Percentiles rank a stretch among this genome's conserved stretches.
Evolutionary conservation across 2,888 invertebrate genomes (phyloP).

Genomic region (Pegoplata infirma): DNA sequence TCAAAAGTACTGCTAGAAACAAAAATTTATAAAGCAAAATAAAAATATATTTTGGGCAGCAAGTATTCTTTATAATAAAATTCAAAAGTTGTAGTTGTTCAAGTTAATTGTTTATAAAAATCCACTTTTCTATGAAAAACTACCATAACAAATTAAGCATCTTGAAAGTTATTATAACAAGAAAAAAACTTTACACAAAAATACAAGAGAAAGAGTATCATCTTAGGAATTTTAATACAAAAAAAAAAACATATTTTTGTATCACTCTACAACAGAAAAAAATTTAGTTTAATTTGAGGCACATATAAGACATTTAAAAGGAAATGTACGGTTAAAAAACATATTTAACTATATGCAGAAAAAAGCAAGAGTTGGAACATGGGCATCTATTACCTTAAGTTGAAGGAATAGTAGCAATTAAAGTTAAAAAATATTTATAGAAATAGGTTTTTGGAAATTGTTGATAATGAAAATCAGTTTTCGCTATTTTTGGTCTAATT

Average conservation of each 20-base stretch:
- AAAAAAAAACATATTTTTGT: neutral
- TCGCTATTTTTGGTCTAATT: too few species aligned
- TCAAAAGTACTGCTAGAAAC: too few species aligned
- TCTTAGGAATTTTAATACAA: neutral
- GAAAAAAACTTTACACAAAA: neutral
- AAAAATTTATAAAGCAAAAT: neutral
- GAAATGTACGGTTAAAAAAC: too few species aligned
- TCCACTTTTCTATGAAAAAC: conserved; percentile 19
- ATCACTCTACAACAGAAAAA: neutral
- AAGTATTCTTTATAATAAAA: conserved; percentile 8
- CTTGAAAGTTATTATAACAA: conserved; percentile 32
- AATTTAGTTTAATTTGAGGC: neutral
- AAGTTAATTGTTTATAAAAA: conserved; percentile 54
- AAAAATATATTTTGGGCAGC: neutral
- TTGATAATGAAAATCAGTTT: too few species aligned
- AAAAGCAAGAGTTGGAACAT: too few species aligned
- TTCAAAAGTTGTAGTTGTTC: conserved; percentile 17
- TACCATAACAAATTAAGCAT: conserved; percentile 42
- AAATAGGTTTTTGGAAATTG: too few species aligned
- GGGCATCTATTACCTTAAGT: too few species aligned
- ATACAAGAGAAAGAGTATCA: neutral
- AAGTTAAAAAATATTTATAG: too few species aligned
- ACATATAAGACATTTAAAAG: too few species aligned
- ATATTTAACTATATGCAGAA: too few species aligned
- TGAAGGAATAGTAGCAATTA: too few species aligned